Conservation (phyloP, 2,113 vertebrate species). For the Scolopax mira region DNA sequence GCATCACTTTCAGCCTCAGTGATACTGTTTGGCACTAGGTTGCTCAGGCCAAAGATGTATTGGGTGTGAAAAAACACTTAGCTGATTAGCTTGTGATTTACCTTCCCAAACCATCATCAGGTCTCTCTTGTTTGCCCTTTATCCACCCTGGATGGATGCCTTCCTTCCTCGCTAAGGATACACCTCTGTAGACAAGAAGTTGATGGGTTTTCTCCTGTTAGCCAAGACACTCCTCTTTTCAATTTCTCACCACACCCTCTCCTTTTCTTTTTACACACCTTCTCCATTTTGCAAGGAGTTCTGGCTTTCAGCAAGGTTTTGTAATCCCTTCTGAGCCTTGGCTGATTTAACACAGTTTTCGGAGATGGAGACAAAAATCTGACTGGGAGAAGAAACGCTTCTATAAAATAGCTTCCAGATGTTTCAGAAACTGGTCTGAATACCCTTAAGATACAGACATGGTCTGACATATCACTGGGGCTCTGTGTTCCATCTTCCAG, state of each 20-base stretch:
- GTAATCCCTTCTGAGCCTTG: not conserved
- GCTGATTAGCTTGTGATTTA: not conserved
- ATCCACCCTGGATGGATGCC: not conserved
- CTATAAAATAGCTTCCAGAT: not conserved
- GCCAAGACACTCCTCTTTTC: not conserved
- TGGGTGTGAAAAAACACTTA: not conserved
- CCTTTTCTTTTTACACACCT: not conserved
- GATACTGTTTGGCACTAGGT: not conserved
- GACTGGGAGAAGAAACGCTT: not conserved
- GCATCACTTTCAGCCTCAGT: not conserved
- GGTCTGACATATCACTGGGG: not conserved
- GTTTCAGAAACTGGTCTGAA: not conserved
- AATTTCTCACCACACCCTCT: not conserved
- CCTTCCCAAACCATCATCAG: not conserved
- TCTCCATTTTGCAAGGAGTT: not conserved
- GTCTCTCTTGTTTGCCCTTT: not conserved
- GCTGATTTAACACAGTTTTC: not conserved
- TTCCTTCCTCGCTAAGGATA: not conserved
- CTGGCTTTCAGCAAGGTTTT: not conserved
- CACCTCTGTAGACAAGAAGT: not conserved
- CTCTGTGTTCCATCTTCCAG: not conserved
- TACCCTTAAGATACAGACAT: not conserved
- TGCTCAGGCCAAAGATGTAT: not conserved
- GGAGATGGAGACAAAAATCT: not conserved
- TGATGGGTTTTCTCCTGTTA: not conserved